A percentile compares a stretch with the other conserved stretches of the same genome.
These are phyloP conservation scores for Agapetus fuscipes DNA, from an alignment of 2,888 invertebrate species.

Conservation along the genomic window DNA sequence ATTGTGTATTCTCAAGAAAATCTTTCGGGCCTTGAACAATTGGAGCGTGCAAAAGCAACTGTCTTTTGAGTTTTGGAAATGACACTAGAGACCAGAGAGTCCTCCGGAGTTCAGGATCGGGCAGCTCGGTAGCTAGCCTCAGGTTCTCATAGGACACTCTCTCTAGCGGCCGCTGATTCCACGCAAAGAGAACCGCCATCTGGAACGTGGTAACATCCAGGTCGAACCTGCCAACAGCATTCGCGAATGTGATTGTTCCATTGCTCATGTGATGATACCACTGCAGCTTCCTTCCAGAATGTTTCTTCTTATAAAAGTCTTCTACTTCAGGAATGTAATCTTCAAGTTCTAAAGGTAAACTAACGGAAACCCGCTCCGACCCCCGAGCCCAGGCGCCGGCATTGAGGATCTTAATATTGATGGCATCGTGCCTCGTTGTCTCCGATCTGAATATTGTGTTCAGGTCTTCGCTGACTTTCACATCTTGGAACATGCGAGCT, in stretches of 20 bases:
- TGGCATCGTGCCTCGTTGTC: constrained; percentile 73
- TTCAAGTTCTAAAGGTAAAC: constrained; percentile 93
- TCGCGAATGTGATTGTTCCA: constrained; percentile 93
- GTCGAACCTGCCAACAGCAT: constrained; percentile 88
- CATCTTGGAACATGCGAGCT: constrained; percentile 96
- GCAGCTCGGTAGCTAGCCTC: constrained; percentile 90
- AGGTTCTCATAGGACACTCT: constrained; percentile 95
- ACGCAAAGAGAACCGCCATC: constrained; percentile 98
- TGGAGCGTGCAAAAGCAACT: constrained; percentile 76
- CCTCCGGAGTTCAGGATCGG: constrained; percentile 86
- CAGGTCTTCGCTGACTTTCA: constrained; percentile 94
- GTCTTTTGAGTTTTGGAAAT: constrained; percentile 92
- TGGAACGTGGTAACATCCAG: constrained; percentile 99
- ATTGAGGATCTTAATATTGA: constrained; percentile 97
- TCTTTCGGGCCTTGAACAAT: constrained; percentile 83
- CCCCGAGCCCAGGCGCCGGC: constrained; percentile 97
- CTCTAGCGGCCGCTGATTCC: constrained; percentile 93
- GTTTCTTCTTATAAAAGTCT: constrained; percentile 96
- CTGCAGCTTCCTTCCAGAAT: constrained; percentile 93
- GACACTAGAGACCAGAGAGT: constrained; percentile 94
- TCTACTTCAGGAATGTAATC: constrained; percentile 99
- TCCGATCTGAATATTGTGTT: constrained; percentile 86
- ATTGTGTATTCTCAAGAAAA: constrained; percentile 83
- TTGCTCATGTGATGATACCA: constrained; percentile 99
- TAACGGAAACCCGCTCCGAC: constrained; percentile 89